Base-by-base conservation (phyloP, 2,113 vertebrate species). In the Cyprinus carpio region DNA sequence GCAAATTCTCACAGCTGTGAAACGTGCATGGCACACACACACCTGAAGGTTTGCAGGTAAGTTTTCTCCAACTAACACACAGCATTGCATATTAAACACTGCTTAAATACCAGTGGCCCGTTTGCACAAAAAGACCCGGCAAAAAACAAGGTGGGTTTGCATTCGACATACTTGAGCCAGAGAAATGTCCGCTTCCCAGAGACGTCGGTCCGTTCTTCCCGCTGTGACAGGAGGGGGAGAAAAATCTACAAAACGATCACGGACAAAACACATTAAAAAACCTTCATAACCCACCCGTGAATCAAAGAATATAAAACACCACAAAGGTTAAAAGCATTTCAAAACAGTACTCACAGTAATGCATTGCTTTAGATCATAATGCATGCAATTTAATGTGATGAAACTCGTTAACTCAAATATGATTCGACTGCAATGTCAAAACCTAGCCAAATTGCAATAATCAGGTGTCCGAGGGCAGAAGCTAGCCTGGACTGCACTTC, bases 141-240 rank as follows among this genome's bases (percentile, higher is more conserved):
- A 58, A 3, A 34, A 58, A 20, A 43, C 37, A 49, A 58, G 56
- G 20, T 46, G 49, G 60, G 82, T 65, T 54, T 88, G 51, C 56
- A 74, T 78, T 85, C 90, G 92, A 99, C 98, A 91, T 98, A 99
- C 98, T 97, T 98, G 97, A 96, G 94, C 96, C 96, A 90, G 95
- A 96, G 92, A 98, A 99, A 96, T 98, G 97, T 96, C 98, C 97
- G 92, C 97, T 98, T 82, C 96, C 96, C 93, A 97, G 95, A 91
- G 97, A 98, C 92, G 98, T 97, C 89, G 97, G 96, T 93, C 97
- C 98, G 92, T 99, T 98, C 95, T 99, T 99, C 90, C 98, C 97
- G 93, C 98, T 97, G 96, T 97, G 94, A 97, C 97, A 84, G 98
- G 98, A 96, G 98, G 98, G 93, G 98, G 99, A n/a, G n/a, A 96